phyloP scores from a whole-genome alignment of 1,140 invertebrate genomes.

The Drosophila insularis region DNA sequence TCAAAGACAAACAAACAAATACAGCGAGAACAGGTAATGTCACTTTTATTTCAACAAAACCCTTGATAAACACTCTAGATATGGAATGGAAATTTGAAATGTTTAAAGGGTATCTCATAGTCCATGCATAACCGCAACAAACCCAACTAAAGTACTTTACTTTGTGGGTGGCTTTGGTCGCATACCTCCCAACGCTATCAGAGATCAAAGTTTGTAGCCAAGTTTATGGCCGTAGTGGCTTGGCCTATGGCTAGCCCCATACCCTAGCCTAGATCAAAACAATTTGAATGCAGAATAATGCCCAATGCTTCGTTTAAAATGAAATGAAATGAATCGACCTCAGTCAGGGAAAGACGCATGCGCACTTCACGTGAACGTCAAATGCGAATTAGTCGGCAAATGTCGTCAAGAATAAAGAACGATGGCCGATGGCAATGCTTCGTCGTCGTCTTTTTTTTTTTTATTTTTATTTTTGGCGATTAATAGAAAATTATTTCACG shows the following conservation, averaged over 20 bases:
- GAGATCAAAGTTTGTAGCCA: constrained; percentile 33
- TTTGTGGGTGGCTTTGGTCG: constrained; percentile 3
- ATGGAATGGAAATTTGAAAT: too few relatives aligned
- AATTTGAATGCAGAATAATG: constrained; percentile 42
- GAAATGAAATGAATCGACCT: constrained; percentile 46
- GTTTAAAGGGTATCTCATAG: not conserved
- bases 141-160: not conserved
- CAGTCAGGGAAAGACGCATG: constrained; percentile 50
- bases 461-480: constrained; percentile 29
- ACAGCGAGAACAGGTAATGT: too few relatives aligned
- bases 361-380: constrained; percentile 66
- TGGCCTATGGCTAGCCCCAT: not conserved
- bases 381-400: not conserved
- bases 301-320: constrained; percentile 55
- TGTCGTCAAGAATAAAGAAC: not conserved
- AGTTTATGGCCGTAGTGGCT: constrained; percentile 2
- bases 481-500: constrained; percentile 66
- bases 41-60: too few relatives aligned
- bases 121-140: not conserved
- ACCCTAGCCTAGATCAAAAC: not conserved
- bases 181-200: constrained; percentile 40
- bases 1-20: too few relatives aligned
- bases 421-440: not conserved
- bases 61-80: too few relatives aligned
- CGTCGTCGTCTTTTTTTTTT: not conserved